These are phyloP conservation scores for Gallinago jamesoni DNA, from an alignment of 2,113 vertebrate species.

Conservation along the genomic window DNA sequence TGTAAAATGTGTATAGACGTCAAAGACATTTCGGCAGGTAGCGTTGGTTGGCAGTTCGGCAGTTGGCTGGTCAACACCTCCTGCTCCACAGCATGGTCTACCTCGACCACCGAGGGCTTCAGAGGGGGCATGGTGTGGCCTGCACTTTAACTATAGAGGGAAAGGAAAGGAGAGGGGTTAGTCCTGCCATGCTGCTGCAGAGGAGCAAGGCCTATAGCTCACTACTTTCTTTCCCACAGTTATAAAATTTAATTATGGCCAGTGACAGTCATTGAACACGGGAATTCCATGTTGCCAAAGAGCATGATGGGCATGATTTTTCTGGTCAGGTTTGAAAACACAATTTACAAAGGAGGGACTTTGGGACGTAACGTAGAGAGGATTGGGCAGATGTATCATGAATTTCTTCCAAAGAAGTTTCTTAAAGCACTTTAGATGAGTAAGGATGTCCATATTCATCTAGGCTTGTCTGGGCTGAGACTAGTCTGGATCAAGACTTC, in stretches of 20 bases:
- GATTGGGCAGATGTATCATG: not conserved
- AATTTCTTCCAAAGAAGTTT: not conserved
- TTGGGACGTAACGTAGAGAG: not conserved
- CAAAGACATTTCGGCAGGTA: not conserved
- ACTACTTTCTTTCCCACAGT: not conserved
- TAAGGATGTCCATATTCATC: not conserved
- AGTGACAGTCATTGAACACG: not conserved
- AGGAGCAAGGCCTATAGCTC: not conserved
- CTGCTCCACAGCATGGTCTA: not conserved
- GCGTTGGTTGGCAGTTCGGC: too few species aligned
- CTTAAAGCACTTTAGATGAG: not conserved
- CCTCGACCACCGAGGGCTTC: not conserved
- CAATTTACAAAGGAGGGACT: not conserved
- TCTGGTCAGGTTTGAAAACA: not conserved
- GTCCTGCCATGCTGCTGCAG: not conserved
- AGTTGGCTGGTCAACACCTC: not conserved
- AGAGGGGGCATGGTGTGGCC: accelerated
- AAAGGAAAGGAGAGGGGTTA: not conserved
- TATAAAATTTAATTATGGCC: not conserved
- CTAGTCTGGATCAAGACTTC: not conserved
- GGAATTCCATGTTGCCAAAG: not conserved
- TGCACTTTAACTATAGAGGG: not conserved
- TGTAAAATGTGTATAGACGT: not conserved
- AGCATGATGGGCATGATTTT: not conserved
- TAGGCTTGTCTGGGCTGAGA: not conserved